These are phyloP conservation scores for Cryptocephalus moraei DNA, from an alignment of 2,888 invertebrate species.

Conservation along the genomic window DNA sequence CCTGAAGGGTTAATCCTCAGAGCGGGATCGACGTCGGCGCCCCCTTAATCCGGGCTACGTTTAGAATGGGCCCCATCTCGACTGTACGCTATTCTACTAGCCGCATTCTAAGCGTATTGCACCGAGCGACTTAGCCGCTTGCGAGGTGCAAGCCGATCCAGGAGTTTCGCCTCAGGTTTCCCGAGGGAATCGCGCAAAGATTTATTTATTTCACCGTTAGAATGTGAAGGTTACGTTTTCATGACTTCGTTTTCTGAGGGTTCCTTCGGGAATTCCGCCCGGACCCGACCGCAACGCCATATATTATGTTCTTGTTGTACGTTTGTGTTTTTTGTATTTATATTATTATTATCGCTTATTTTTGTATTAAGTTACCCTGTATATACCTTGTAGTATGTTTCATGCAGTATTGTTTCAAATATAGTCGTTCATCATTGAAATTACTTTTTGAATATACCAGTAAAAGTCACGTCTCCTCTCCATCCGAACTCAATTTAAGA, in stretches of 20 bases:
- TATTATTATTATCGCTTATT: conserved; percentile 10
- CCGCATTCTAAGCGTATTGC: conserved; percentile 12
- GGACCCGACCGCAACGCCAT: conserved; percentile 25
- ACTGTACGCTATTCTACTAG: conserved; percentile 3
- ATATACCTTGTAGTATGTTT: conserved; percentile 12
- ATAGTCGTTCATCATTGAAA: neutral
- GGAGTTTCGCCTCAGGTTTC: no score
- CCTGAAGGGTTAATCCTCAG: no score
- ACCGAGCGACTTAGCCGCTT: conserved; percentile 11
- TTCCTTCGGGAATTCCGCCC: conserved; percentile 10
- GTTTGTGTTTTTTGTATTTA: no score
- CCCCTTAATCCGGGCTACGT: conserved; percentile 9
- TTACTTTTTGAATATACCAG: no score
- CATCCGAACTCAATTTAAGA: no score
- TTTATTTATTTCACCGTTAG: no score
- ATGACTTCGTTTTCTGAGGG: conserved; percentile 1
- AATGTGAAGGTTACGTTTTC: no score
- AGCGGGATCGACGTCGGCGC: neutral
- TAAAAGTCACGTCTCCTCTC: no score
- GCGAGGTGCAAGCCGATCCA: conserved; percentile 11
- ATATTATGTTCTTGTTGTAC: no score
- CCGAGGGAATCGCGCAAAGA: no score
- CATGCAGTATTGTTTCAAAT: conserved; percentile 8
- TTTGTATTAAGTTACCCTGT: conserved; percentile 15
- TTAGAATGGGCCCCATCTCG: conserved; percentile 4